phyloP scores from a whole-genome alignment of 2,113 vertebrate species.

The Chloroceryle aenea region DNA sequence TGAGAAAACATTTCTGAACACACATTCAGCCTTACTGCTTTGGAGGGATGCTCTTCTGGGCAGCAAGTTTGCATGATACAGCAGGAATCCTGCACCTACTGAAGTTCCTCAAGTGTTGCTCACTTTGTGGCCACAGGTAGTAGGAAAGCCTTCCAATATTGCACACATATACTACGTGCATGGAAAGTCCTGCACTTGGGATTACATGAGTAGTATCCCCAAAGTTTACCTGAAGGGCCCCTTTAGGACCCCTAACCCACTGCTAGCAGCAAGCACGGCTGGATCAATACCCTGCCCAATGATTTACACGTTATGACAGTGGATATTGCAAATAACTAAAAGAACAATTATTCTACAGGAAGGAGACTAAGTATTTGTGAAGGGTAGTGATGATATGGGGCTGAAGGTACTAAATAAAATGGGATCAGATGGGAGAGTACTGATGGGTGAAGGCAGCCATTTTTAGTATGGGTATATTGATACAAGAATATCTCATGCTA shows the following conservation, averaged over 20 bases:
- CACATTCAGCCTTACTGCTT: background rate
- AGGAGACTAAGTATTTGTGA: background rate
- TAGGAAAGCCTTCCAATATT: background rate
- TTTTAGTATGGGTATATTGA: background rate
- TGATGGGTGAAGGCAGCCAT: background rate
- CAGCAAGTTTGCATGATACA: background rate
- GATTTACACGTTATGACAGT: background rate
- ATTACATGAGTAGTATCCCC: background rate
- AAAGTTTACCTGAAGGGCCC: background rate
- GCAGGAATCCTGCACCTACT: background rate
- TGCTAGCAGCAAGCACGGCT: background rate
- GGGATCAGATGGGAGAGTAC: background rate
- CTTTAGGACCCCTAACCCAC: background rate
- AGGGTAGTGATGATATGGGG: background rate
- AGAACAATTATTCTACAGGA: background rate
- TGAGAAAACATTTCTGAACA: background rate
- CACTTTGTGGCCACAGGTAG: background rate
- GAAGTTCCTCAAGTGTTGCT: background rate
- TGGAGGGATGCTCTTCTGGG: background rate
- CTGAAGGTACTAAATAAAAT: background rate
- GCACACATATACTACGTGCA: fast-evolving
- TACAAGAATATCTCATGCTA: background rate
- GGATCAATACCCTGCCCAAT: background rate
- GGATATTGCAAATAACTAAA: background rate
- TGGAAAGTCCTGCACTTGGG: background rate